phyloP scores from a whole-genome alignment of 2,888 invertebrate genomes.

The Drosophila pegasa region DNA sequence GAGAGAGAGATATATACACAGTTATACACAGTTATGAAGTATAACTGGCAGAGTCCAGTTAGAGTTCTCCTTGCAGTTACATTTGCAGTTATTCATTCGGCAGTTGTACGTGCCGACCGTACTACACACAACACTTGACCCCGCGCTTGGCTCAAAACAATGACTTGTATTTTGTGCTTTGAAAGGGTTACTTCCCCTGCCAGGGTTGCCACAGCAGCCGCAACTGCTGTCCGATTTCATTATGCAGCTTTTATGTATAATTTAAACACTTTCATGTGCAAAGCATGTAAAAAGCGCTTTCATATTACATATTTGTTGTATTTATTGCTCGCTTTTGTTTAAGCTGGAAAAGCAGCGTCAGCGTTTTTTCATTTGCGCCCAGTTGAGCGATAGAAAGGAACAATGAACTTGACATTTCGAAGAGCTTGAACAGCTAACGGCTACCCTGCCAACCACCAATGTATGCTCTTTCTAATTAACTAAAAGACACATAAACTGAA shows the following conservation, averaged over 20 bases:
- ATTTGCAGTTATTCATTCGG: conserved; percentile 24
- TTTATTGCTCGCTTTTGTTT: conserved; percentile 41
- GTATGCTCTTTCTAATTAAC: too few species aligned
- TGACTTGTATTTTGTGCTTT: conserved; percentile 41
- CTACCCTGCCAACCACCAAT: too few species aligned
- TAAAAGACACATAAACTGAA: too few species aligned
- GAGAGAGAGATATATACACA: neutral
- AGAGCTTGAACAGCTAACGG: neutral
- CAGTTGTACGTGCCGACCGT: conserved; percentile 47
- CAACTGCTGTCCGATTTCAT: conserved; percentile 67
- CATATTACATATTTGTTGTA: conserved; percentile 50
- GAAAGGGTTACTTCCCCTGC: conserved; percentile 12
- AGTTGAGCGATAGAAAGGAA: neutral
- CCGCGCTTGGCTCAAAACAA: conserved; percentile 63
- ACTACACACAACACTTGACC: conserved; percentile 60
- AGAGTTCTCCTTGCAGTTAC: conserved; percentile 26
- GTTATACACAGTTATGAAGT: conserved; percentile 54
- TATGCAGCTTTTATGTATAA: conserved; percentile 59
- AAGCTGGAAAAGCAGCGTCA: conserved; percentile 27
- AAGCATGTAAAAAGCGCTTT: conserved; percentile 32
- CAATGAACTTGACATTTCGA: neutral
- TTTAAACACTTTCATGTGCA: conserved; percentile 58
- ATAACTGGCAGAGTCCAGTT: conserved; percentile 45
- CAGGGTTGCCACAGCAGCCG: conserved; percentile 1
- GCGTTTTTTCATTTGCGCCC: conserved; percentile 38